Percentiles rank a stretch among this genome's conserved stretches.
Conservation (phyloP, 2,888 invertebrate species). For the Sinotaia quadrata region DNA sequence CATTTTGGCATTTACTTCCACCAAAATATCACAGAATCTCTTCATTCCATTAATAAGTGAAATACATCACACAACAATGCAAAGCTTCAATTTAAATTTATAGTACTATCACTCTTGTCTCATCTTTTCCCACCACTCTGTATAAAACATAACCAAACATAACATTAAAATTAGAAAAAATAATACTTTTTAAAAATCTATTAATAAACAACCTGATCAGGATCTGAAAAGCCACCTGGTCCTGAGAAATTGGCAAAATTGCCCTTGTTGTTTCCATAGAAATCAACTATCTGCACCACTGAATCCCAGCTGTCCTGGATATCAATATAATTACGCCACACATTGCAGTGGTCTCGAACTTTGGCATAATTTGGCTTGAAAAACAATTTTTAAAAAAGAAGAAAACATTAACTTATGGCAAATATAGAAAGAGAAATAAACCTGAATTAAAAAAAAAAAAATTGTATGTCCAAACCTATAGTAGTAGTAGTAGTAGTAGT, state of each 20-base stretch:
- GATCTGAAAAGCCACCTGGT: slow-evolving; percentile 97
- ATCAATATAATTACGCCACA: slow-evolving; percentile 96
- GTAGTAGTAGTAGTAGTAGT: no score
- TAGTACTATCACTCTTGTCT: background rate
- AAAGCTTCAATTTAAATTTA: background rate
- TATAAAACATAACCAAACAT: background rate
- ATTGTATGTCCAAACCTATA: no score
- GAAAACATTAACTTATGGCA: no score
- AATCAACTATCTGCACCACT: slow-evolving; percentile 91
- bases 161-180: background rate
- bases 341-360: slow-evolving; percentile 89
- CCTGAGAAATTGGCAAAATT: slow-evolving; percentile 90
- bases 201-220: slow-evolving; percentile 92
- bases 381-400: no score
- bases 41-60: no score
- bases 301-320: slow-evolving; percentile 95
- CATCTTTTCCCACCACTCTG: no score
- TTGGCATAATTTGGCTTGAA: slow-evolving; percentile 87
- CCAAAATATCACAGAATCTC: no score
- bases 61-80: no score
- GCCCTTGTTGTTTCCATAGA: slow-evolving; percentile 94
- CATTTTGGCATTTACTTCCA: no score
- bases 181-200: background rate
- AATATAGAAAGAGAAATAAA: no score
- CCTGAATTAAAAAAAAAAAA: no score